Conservation (phyloP, 1,140 invertebrate genomes). For the Leucophenga varia region DNA sequence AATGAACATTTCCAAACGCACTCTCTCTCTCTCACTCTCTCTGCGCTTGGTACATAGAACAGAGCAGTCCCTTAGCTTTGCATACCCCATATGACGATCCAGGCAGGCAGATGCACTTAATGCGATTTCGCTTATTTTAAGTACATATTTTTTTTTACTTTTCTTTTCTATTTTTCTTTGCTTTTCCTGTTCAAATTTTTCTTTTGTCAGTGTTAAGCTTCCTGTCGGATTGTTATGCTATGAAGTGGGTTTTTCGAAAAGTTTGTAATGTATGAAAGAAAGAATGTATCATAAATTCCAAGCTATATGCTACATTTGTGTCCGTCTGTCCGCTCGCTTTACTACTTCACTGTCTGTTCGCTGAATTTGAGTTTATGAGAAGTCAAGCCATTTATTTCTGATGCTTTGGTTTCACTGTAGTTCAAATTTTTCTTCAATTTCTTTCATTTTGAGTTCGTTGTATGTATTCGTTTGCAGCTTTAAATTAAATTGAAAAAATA, state of each 20-base stretch:
- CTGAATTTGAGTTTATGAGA: no score
- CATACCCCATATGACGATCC: no score
- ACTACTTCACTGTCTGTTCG: no score
- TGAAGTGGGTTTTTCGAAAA: neutral
- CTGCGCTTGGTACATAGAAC: neutral
- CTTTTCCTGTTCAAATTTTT: neutral
- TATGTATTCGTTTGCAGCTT: neutral
- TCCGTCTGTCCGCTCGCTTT: no score
- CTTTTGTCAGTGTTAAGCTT: neutral
- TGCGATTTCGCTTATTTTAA: slow-evolving; percentile 30
- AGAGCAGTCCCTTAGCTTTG: neutral
- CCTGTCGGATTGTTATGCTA: slow-evolving; percentile 3
- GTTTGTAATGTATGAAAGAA: neutral
- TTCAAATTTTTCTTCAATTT: neutral
- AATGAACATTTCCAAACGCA: slow-evolving; percentile 1
- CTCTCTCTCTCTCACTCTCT: no score
- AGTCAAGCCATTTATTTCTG: slow-evolving; percentile 8
- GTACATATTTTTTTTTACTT: neutral
- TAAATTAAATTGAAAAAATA: no score
- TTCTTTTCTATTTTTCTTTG: neutral
- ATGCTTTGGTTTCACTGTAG: neutral
- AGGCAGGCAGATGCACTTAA: slow-evolving; percentile 31
- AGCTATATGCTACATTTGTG: slow-evolving; percentile 13
- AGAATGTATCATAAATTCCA: slow-evolving; percentile 2
- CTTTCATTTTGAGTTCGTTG: no score